phyloP scores from a whole-genome alignment of 1,140 invertebrate genomes.

The Phocides pigmalion region DNA sequence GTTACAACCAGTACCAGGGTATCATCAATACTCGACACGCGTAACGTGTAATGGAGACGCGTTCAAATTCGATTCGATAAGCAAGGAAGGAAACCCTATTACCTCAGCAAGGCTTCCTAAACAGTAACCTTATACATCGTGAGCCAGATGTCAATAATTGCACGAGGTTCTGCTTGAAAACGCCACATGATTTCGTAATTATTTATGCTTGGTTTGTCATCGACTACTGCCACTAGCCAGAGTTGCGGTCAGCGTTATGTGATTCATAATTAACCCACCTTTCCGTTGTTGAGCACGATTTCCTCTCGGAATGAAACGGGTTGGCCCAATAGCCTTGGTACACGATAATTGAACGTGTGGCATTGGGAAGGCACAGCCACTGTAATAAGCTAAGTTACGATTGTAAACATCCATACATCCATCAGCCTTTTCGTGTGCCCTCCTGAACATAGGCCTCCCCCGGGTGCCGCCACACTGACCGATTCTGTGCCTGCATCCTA shows the following conservation, averaged over 20 bases:
- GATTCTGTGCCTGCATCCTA: no score
- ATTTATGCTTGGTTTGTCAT: slow-evolving; percentile 18
- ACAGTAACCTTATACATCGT: slow-evolving; percentile 24
- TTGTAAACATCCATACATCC: no score
- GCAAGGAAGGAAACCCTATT: slow-evolving; percentile 16
- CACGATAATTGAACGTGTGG: no score
- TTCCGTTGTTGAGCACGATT: background rate
- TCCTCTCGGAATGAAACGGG: no score
- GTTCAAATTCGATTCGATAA: background rate
- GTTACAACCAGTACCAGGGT: background rate
- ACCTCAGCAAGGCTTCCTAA: slow-evolving; percentile 32
- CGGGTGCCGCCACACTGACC: no score
- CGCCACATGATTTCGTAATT: slow-evolving; percentile 21
- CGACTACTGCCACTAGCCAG: background rate
- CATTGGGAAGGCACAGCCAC: no score
- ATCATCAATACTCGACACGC: background rate
- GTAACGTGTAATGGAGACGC: slow-evolving; percentile 18
- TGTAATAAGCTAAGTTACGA: no score
- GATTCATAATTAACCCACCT: no score
- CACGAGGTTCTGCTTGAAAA: slow-evolving; percentile 4
- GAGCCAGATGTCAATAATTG: slow-evolving; percentile 21
- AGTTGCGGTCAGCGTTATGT: background rate
- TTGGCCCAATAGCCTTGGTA: no score
- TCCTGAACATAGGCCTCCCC: no score
- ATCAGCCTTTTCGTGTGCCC: no score